A percentile compares a stretch with the other conserved stretches of the same genome.
phyloP scores from a whole-genome alignment of 2,113 vertebrate genomes.

The Motacilla alba region DNA sequence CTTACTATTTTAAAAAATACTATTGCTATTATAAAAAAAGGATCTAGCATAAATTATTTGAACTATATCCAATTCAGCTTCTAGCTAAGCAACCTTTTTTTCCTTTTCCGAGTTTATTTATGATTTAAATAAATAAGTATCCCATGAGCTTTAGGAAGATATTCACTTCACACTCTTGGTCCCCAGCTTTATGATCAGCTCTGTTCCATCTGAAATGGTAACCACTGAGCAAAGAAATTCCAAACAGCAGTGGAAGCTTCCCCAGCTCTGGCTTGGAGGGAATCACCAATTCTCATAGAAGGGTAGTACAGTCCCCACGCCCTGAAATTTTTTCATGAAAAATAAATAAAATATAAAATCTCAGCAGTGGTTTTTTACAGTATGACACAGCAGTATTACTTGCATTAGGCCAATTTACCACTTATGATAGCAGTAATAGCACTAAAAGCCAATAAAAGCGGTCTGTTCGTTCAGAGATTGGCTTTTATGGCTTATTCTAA shows the following conservation, averaged over 20 bases:
- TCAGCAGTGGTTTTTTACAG: conserved; percentile 61
- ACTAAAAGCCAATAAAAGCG: conserved; percentile 81
- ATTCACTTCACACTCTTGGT: neutral
- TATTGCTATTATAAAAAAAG: neutral
- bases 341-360: conserved; percentile 69
- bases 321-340: conserved; percentile 35
- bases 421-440: conserved; percentile 77
- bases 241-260: neutral
- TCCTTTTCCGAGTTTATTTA: neutral
- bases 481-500: conserved; percentile 80
- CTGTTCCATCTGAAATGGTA: neutral
- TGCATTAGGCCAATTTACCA: conserved; percentile 80
- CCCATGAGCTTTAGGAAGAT: neutral
- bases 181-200: neutral
- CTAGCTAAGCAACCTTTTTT: neutral
- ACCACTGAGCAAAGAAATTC: neutral
- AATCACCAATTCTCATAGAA: neutral
- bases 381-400: conserved; percentile 78
- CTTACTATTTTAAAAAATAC: neutral
- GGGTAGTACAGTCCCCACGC: neutral
- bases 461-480: conserved; percentile 74
- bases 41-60: neutral
- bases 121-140: neutral
- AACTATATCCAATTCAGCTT: neutral
- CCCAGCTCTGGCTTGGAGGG: neutral